Conservation (phyloP, 2,888 invertebrate species). For the Theristus sp. region DNA sequence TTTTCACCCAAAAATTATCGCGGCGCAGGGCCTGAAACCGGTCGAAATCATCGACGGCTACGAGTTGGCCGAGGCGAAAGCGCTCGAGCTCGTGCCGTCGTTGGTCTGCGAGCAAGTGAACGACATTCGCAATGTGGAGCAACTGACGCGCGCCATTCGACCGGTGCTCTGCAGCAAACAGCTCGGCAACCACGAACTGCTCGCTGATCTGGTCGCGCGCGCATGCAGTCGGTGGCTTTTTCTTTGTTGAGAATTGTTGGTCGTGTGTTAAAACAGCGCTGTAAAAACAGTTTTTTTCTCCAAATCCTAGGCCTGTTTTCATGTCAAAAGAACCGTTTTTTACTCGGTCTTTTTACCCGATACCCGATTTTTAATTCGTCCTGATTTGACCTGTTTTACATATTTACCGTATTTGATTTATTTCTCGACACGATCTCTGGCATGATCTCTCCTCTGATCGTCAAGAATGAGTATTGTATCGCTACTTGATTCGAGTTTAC, state of each 20-base stretch:
- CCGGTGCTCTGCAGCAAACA: slow-evolving; percentile 90
- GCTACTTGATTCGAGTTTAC: too few relatives aligned
- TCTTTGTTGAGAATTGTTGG: neutral
- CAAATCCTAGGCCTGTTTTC: neutral
- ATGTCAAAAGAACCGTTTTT: too few relatives aligned
- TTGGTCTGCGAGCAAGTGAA: slow-evolving; percentile 51
- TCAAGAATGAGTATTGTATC: too few relatives aligned
- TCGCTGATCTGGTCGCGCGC: slow-evolving; percentile 61
- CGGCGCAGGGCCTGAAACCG: slow-evolving; percentile 82
- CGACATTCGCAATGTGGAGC: slow-evolving; percentile 43
- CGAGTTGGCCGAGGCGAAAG: slow-evolving; percentile 69
- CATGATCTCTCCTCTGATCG: too few relatives aligned
- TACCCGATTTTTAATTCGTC: too few relatives aligned
- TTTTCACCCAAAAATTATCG: neutral
- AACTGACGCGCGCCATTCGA: slow-evolving; percentile 49
- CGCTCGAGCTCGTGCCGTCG: slow-evolving; percentile 62
- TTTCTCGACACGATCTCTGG: too few relatives aligned
- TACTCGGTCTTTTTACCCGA: too few relatives aligned
- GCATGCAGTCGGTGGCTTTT: slow-evolving; percentile 47
- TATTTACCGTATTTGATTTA: too few relatives aligned
- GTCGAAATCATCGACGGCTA: slow-evolving; percentile 89
- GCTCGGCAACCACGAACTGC: slow-evolving; percentile 83
- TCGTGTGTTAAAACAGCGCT: neutral
- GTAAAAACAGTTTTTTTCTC: neutral
- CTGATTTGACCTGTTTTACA: too few relatives aligned